These are phyloP conservation scores for Cotesia congregata DNA, from an alignment of 2,888 invertebrate genomes.

Conservation along the genomic window DNA sequence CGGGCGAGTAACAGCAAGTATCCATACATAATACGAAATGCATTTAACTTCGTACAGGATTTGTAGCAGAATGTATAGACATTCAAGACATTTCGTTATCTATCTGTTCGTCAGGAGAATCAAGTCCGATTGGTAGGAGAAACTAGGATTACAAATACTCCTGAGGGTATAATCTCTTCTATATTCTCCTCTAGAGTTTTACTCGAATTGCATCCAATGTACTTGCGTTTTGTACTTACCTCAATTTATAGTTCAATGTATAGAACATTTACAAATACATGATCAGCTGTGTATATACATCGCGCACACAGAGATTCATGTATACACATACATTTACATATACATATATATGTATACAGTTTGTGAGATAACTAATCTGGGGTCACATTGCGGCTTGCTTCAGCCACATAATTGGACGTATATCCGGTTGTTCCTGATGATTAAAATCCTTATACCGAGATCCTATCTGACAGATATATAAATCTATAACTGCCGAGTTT, in stretches of 20 bases:
- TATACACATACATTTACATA: not conserved
- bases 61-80: conserved; percentile 12
- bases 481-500: not conserved
- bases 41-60: not conserved
- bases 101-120: conserved; percentile 49
- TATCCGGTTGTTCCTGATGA: conserved; percentile 49
- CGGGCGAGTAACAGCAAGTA: not conserved
- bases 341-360: conserved; percentile 11
- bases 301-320: not conserved
- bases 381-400: conserved; percentile 40
- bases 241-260: conserved; percentile 21
- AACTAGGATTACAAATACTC: conserved; percentile 56
- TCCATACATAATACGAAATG: conserved; percentile 1
- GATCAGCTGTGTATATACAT: not conserved
- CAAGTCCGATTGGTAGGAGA: conserved; percentile 56
- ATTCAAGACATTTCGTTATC: conserved; percentile 26
- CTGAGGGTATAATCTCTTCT: conserved; percentile 40
- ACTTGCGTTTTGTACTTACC: conserved; percentile 32
- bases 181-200: conserved; percentile 35
- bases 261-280: conserved; percentile 19
- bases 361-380: conserved; percentile 32
- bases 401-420: conserved; percentile 54
- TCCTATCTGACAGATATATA: conserved; percentile 40
- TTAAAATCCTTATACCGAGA: conserved; percentile 49
- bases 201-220: conserved; percentile 28